phyloP scores from a whole-genome alignment of 2,888 invertebrate species.

The Cantharis nigra region DNA sequence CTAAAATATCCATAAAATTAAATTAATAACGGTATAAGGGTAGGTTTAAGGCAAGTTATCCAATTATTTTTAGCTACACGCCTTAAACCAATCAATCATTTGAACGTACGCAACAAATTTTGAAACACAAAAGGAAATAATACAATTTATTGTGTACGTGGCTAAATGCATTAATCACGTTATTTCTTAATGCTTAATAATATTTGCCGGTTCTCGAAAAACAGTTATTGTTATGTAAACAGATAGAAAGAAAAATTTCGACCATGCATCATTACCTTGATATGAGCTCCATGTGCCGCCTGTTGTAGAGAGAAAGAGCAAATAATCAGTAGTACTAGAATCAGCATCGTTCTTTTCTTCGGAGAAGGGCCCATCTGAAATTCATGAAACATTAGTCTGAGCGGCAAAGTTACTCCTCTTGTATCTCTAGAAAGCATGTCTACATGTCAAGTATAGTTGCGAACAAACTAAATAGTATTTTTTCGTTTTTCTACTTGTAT shows the following conservation, averaged over 20 bases:
- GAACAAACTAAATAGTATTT: conserved; percentile 16
- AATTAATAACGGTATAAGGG: background rate
- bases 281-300: conserved; percentile 18
- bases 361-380: conserved; percentile 26
- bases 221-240: conserved; percentile 16
- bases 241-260: conserved; percentile 8
- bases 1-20: background rate
- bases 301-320: conserved; percentile 14
- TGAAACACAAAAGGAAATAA: conserved; percentile 15
- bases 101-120: conserved; percentile 12
- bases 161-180: conserved; percentile 15
- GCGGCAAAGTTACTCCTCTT: conserved; percentile 7
- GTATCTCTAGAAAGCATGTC: conserved; percentile 10
- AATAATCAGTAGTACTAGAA: conserved; percentile 6
- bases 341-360: conserved; percentile 17
- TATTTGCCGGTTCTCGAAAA: background rate
- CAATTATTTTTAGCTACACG: conserved; percentile 8
- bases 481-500: background rate
- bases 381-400: conserved; percentile 24
- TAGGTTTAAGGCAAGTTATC: background rate
- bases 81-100: conserved; percentile 17
- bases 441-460: conserved; percentile 20
- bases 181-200: conserved; percentile 1
- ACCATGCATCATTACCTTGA: conserved; percentile 30
- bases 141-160: conserved; percentile 13